Percentiles rank a stretch among this genome's conserved stretches.
Evolutionary conservation across 2,888 invertebrate genomes (phyloP).

Genomic region (Anagyrus pseudococci): DNA sequence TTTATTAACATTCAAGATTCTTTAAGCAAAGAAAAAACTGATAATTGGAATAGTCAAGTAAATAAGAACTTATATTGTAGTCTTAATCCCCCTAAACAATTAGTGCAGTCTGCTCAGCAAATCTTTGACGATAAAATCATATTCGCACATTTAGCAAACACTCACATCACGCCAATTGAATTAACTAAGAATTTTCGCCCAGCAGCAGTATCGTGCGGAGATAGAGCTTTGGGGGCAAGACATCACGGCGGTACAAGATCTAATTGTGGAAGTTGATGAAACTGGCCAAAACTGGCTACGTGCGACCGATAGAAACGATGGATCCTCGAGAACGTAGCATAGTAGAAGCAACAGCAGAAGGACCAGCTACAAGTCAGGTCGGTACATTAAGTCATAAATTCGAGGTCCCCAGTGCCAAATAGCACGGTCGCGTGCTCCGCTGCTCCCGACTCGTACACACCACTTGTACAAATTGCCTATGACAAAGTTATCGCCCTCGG

Average conservation of each 20-base stretch:
- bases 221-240: background rate
- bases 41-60: too few relatives aligned
- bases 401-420: conserved; percentile 58
- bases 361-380: too few relatives aligned
- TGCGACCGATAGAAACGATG: conserved; percentile 24
- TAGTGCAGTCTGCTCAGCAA: background rate
- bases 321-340: background rate
- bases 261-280: conserved; percentile 27
- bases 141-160: too few relatives aligned
- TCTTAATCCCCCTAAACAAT: too few relatives aligned
- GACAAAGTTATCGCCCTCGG: conserved; percentile 59
- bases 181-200: background rate
- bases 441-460: conserved; percentile 37
- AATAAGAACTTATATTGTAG: too few relatives aligned
- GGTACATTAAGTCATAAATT: conserved; percentile 57
- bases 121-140: conserved; percentile 1
- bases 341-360: too few relatives aligned
- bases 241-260: conserved; percentile 4
- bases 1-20: too few relatives aligned
- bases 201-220: background rate
- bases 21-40: too few relatives aligned
- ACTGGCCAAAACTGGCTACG: conserved; percentile 22
- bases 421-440: conserved; percentile 42
- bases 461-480: conserved; percentile 62
- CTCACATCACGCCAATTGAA: too few relatives aligned